phyloP scores from a whole-genome alignment of 2,888 invertebrate genomes.

The Hyles lineata region DNA sequence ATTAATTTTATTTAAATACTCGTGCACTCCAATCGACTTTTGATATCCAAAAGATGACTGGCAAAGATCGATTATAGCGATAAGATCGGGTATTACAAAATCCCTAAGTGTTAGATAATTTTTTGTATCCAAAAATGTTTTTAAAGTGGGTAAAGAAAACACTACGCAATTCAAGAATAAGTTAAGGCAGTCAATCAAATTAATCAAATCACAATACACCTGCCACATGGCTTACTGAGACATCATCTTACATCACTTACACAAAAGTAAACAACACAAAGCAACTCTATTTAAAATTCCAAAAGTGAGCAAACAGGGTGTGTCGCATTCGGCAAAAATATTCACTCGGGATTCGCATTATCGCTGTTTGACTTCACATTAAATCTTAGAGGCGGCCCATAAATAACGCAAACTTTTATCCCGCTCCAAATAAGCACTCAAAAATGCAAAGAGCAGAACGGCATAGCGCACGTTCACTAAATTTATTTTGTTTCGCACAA shows the following conservation, averaged over 20 bases:
- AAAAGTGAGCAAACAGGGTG: slow-evolving; percentile 43
- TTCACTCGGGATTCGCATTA: slow-evolving; percentile 77
- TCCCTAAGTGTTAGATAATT: no score
- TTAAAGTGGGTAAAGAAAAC: no score
- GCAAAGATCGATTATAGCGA: no score
- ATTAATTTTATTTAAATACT: no score
- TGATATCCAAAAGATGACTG: no score
- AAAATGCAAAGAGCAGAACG: slow-evolving; percentile 85
- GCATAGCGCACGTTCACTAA: slow-evolving; percentile 83
- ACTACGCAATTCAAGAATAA: no score
- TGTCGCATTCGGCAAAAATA: slow-evolving; percentile 66
- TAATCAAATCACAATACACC: no score
- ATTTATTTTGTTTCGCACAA: slow-evolving; percentile 85
- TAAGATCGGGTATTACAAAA: no score
- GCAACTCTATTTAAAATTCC: slow-evolving; percentile 32
- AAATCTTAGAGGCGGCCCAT: slow-evolving; percentile 81
- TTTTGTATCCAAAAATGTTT: no score
- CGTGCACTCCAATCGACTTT: no score
- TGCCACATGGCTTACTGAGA: background rate
- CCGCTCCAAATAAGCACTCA: slow-evolving; percentile 84
- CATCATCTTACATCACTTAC: background rate
- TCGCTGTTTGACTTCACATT: slow-evolving; percentile 84
- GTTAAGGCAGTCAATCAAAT: no score
- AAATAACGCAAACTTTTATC: slow-evolving; percentile 85
- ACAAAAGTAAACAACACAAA: background rate